Evolutionary conservation across 92 coral and sea anemone species (phyloP), one percentile per base, ranked within the genome.

Genomic region (Pocillopora grandis): DNA sequence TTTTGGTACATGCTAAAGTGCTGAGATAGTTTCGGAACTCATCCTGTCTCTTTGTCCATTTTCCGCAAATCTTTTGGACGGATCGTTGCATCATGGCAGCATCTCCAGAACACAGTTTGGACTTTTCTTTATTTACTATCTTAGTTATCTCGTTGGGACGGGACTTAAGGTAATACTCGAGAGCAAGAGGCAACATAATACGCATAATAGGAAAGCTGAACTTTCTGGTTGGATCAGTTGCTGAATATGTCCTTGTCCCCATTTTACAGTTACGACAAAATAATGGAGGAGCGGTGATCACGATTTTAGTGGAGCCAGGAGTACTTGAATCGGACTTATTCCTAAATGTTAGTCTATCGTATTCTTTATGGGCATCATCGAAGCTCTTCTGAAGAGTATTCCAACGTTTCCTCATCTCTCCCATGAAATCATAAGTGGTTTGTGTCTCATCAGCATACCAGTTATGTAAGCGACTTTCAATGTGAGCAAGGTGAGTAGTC

Each of bases 391-490:
- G 93, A 16, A 66, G 7, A 6, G 19, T 82, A 75, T 20, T 10
- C 76, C 74, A 72, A 76, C 78, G 49, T 88, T 88, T 21, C 15
- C 2, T 42, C 52, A 42, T 42, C 8, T 1, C 80, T 9, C n/a
- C 27, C 12, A 75, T 62, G 14, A 86, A 82, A 31, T 71, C 85
- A 48, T 79, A 14, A 19, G 93, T 42, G 2, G 86, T 35, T 77
- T 81, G 82, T 8, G 84, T 58, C 42, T 82, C 83, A 35, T 81
- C 82, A 23, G 75, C 56, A 79, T 81, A 90, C 90, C 88, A 90
- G 75, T 90, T 85, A 57, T 55, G 83, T 16, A 90, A 66, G 6
- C 93, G 90, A 61, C 64, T 63, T 61, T 81, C 48, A 10, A 90
- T 90, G 56, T 65, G 18, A 17, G 66, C 69, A 58, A 76, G 68